Evolutionary conservation across 2,113 vertebrate species (phyloP).

Genomic region (Ictalurus furcatus): DNA sequence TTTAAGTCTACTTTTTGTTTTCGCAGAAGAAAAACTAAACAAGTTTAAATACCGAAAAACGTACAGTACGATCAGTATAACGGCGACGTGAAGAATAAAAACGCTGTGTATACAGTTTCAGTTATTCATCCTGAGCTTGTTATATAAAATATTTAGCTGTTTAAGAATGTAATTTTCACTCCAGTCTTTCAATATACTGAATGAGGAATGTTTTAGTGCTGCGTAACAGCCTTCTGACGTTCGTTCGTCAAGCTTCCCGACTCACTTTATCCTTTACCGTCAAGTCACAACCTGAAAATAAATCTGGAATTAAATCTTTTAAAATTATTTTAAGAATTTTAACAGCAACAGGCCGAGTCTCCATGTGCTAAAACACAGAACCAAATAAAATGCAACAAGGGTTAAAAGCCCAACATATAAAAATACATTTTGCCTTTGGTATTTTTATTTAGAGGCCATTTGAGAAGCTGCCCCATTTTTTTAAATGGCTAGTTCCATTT

Average conservation of each 20-base stretch:
- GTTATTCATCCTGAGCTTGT: background rate
- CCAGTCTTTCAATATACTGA: background rate
- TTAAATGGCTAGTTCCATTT: too few relatives aligned
- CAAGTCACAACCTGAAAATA: background rate
- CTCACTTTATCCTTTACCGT: background rate
- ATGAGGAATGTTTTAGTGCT: too few relatives aligned
- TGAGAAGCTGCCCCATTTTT: too few relatives aligned
- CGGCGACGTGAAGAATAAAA: background rate
- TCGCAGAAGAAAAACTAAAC: background rate
- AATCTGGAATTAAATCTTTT: too few relatives aligned
- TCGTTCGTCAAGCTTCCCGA: background rate
- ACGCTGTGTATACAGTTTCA: background rate
- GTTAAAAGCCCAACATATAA: too few relatives aligned
- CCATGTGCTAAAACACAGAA: too few relatives aligned
- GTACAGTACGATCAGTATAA: background rate
- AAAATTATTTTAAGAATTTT: too few relatives aligned
- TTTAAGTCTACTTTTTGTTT: background rate
- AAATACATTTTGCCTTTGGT: too few relatives aligned
- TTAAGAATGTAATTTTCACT: background rate
- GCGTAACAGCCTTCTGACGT: background rate
- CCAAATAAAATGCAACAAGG: too few relatives aligned
- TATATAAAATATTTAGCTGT: background rate
- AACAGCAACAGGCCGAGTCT: background rate
- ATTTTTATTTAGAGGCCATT: too few relatives aligned
- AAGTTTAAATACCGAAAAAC: background rate